A percentile compares a stretch with the other conserved stretches of the same genome.
phyloP scores from a whole-genome alignment of 2,888 invertebrate species.

The Latrodectus hesperus region DNA sequence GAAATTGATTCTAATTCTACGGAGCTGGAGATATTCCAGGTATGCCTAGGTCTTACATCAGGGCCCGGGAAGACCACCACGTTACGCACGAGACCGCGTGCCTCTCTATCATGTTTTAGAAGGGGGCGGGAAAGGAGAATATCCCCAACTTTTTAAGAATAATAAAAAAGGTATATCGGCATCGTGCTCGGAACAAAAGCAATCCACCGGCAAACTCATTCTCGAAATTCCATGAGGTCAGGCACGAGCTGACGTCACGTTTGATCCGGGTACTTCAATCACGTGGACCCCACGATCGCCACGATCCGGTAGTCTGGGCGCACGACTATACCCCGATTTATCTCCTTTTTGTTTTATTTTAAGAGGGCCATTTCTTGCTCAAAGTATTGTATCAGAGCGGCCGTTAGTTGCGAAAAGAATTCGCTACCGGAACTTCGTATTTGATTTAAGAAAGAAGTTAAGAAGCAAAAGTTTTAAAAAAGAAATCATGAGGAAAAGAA shows the following conservation, averaged over 20 bases:
- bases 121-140: conserved; percentile 6
- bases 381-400: conserved; percentile 29
- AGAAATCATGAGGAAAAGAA: neutral
- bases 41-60: conserved; percentile 3
- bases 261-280: conserved; percentile 64
- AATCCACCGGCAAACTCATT: conserved; percentile 45
- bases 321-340: conserved; percentile 65
- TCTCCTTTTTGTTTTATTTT: conserved; percentile 24
- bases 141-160: conserved; percentile 15
- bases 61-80: conserved; percentile 3
- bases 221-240: conserved; percentile 64
- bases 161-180: conserved; percentile 15
- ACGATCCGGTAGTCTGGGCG: conserved; percentile 58
- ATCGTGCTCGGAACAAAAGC: conserved; percentile 61
- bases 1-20: neutral
- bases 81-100: conserved; percentile 42
- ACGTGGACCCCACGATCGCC: conserved; percentile 46
- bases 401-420: conserved; percentile 24
- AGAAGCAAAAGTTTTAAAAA: neutral
- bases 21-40: conserved; percentile 2
- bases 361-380: conserved; percentile 9
- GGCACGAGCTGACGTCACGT: conserved; percentile 68
- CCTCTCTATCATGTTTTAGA: conserved; percentile 40
- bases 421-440: conserved; percentile 64
- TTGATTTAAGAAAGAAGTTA: neutral